A percentile compares a stretch with the other conserved stretches of the same genome.
Evolutionary conservation across 2,113 vertebrate genomes (phyloP).

Genomic region (Siphamia tubifer): DNA sequence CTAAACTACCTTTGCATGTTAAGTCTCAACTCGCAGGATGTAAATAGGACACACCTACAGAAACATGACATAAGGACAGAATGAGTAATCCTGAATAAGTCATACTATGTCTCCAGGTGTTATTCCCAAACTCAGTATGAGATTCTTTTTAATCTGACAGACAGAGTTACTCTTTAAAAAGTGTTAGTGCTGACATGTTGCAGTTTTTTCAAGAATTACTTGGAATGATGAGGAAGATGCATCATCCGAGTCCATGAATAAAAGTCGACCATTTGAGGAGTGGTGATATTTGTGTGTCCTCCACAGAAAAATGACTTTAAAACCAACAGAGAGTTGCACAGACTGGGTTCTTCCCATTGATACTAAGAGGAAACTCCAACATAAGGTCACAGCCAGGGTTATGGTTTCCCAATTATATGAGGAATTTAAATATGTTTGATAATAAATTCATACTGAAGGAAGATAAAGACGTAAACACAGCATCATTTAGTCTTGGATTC

Average conservation of each 20-base stretch:
- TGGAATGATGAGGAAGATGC: neutral
- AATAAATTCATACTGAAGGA: neutral
- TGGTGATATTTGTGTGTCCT: neutral
- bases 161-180: constrained; percentile 9
- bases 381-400: neutral
- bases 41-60: neutral
- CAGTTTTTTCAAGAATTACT: constrained; percentile 3
- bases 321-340: neutral
- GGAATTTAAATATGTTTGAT: neutral
- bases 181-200: neutral
- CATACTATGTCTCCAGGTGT: neutral
- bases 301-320: constrained; percentile 19
- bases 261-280: constrained; percentile 15
- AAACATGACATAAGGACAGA: neutral
- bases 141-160: neutral
- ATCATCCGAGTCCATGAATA: constrained; percentile 29
- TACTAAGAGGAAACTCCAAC: neutral
- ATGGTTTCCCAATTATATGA: neutral
- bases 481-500: neutral
- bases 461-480: too few relatives aligned
- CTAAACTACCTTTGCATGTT: too few relatives aligned
- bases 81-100: neutral
- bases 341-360: neutral
- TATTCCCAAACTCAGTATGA: neutral
- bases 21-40: too few relatives aligned